Evolutionary conservation across 1,140 invertebrate genomes (phyloP).

Genomic region (Palaemon carinicauda): DNA sequence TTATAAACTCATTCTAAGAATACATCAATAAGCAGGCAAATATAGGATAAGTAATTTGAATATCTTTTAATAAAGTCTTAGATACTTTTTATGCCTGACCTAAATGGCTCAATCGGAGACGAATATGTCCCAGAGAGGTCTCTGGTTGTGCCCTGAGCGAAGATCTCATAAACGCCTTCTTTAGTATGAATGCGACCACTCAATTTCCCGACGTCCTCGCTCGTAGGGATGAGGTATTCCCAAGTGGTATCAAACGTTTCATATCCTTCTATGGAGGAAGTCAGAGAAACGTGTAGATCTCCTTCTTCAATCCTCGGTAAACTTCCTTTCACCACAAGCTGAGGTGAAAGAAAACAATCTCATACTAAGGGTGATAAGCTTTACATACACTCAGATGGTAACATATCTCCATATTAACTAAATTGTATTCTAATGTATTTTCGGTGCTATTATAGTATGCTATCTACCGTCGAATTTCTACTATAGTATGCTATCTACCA

Average conservation of each 20-base stretch:
- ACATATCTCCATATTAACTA: no score
- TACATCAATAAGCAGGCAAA: no score
- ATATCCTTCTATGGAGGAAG: slow-evolving; percentile 24
- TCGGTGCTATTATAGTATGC: no score
- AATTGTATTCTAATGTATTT: no score
- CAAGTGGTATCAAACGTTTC: slow-evolving; percentile 12
- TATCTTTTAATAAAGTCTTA: no score
- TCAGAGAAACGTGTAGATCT: slow-evolving; percentile 1
- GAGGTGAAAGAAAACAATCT: background rate
- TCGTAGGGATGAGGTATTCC: slow-evolving; percentile 18
- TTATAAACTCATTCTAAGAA: no score
- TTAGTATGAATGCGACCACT: background rate
- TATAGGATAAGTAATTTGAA: no score
- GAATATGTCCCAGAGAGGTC: slow-evolving; percentile 21
- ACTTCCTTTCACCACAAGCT: slow-evolving; percentile 16
- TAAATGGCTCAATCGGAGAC: slow-evolving; percentile 36
- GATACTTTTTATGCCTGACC: background rate
- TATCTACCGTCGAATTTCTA: no score
- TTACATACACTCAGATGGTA: no score
- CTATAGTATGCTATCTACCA: no score
- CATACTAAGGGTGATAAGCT: no score
- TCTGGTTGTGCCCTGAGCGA: slow-evolving; percentile 12
- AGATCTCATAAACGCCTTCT: slow-evolving; percentile 1
- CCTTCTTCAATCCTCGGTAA: slow-evolving; percentile 13
- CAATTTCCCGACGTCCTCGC: slow-evolving; percentile 1